phyloP scores from a whole-genome alignment of 2,797 vertebrate genomes.

The Molothrus ater region DNA sequence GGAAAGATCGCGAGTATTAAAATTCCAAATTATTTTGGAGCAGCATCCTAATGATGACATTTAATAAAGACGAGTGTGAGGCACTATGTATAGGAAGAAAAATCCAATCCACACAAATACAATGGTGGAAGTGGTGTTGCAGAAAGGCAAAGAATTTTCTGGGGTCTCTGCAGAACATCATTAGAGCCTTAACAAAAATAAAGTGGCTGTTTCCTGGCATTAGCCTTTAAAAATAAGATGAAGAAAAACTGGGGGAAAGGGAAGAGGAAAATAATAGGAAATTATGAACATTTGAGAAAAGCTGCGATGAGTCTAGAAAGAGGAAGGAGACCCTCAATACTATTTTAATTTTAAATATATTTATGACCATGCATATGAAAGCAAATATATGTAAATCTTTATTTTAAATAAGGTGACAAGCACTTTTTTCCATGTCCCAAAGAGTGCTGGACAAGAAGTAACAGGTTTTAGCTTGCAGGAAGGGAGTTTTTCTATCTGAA shows the following conservation, averaged over 20 bases:
- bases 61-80: conserved; percentile 14
- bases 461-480: conserved; percentile 39
- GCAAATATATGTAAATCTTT: background rate
- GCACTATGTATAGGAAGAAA: background rate
- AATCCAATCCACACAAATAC: background rate
- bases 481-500: conserved; percentile 54
- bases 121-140: background rate
- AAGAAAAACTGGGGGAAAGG: background rate
- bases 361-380: background rate
- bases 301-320: background rate
- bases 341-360: background rate
- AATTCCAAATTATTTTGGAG: conserved; percentile 43
- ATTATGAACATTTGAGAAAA: background rate
- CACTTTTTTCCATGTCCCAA: background rate
- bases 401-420: background rate
- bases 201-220: background rate
- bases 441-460: background rate
- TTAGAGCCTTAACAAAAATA: background rate
- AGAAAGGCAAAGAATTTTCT: background rate
- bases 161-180: background rate
- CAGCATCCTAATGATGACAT: conserved; percentile 15
- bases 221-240: background rate
- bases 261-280: background rate
- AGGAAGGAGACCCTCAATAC: background rate
- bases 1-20: background rate